Base-by-base conservation (phyloP, 2,797 vertebrate species). In the Tapera naevia region DNA sequence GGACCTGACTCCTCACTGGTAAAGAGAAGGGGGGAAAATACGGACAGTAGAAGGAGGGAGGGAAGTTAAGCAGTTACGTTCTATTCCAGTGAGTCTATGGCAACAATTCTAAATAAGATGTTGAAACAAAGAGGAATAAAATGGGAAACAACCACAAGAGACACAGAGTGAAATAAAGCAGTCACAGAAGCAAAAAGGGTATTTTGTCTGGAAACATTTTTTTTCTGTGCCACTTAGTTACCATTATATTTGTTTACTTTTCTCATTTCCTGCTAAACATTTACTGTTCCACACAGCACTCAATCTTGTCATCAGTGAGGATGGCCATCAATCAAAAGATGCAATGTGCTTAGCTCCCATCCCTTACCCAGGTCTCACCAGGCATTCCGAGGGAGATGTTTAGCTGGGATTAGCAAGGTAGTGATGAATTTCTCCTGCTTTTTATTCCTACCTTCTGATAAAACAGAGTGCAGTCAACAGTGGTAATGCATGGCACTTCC, bases 121-220 rank as follows among this genome's bases (percentile, higher is more conserved):
- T 61, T 41, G 57, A 70, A 86, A 33, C 9, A 22, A 62, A n/a
- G 27, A 80, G 23, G 6, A 89, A 65, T 2, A 18, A 57, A 60
- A 61, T 5, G 35, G 32, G 8, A 14, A 80, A 45, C 25, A 66
- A 28, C 23, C 33, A n/a, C 35, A 56, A 45, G 58, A 32, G 37
- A 45, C 21, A 57, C 0, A 2, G 56, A 43, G 50, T 22, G 10
- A 70, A 14, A 45, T 2, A 3, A 6, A 0, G 4, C 39, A 80
- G 22, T 13, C 58, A 35, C 64, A 28, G 50, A 72, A 88, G 32
- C 37, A 39, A 82, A n/a, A 76, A 56, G 8, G 8, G 3, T 54
- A 25, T 43, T 73, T 57, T 48, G 3, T 22, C 23, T n/a, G n/a
- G 16, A 7, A 70, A 78, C 9, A 19, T 8, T 54, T 56, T 74